Base-by-base conservation (phyloP, 2,888 invertebrate species). In the Hydropsyche betteni region DNA sequence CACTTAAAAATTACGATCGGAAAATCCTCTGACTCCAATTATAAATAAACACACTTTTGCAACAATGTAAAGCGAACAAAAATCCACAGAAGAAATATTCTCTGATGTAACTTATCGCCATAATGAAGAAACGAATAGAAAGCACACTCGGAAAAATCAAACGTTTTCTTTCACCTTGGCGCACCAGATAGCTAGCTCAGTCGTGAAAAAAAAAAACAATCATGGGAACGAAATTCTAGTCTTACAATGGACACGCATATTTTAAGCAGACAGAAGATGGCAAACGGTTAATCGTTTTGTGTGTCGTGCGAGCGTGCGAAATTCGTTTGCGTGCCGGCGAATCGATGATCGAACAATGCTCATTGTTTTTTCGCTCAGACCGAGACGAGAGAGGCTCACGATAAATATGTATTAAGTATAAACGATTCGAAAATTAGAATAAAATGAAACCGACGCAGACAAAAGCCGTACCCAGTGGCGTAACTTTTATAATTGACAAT, bases 131-230 rank as follows among this genome's bases (percentile, higher is more conserved):
- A 24, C 24, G 58, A 14, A 44, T 44, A 44, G 44, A 58, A 14
- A 24, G 58, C 14, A 58, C 24, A 14, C 58, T 0, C 58, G 16
- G 58, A 24, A 58, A 58, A 58, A 16, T 24, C 58, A 24, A 8
- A 24, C 58, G 58, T 58, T 58, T 58, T 58, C 58, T 58, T 58
- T 58, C 58, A 58, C 58, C 58, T 58, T 58, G 58, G 16, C 58
- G 58, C 16, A 53, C 53, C n/a, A 53, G 24, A n/a, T 12, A 53
- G 53, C n/a, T 14, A 53, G 12, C 14, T 5, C 53, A 12, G 7
- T 5, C 53, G 14, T 16, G 14, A n/a, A 51, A n/a, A 16, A 51
- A n/a, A 12, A n/a, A 6, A 14, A 58, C 58, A 58, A 58, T 58
- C 14, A 3, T 58, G 58, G 16, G 58, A 58, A 24, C 24, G 24